Percentiles rank a stretch among this genome's conserved stretches.
Conservation (phyloP, 2,113 vertebrate genomes). For the Heterotilapia buettikoferi region DNA sequence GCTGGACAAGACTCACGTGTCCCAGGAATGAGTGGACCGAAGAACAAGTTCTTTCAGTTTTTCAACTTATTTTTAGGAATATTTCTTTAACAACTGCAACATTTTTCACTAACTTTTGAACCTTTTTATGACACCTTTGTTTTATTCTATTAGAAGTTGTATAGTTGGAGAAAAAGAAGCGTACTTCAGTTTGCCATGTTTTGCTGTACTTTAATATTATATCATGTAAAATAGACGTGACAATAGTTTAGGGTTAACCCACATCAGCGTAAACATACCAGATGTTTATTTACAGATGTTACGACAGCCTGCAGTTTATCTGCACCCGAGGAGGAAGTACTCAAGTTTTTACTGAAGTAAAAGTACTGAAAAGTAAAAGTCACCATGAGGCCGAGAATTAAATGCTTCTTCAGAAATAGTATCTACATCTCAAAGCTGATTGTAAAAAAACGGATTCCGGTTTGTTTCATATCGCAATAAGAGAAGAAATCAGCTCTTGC, state of each 20-base stretch:
- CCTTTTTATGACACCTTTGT: not conserved
- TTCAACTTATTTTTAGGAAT: not conserved
- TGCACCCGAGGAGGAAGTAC: not conserved
- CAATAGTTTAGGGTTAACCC: not conserved
- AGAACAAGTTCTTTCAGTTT: not conserved
- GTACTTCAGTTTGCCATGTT: rapidly evolving
- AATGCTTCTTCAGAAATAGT: not conserved
- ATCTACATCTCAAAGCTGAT: not conserved
- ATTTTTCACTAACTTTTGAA: not conserved
- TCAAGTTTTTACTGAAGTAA: not conserved
- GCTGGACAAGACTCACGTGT: not conserved
- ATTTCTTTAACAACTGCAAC: rapidly evolving
- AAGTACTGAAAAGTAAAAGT: not conserved
- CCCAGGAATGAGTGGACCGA: not conserved
- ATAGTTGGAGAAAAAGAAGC: not conserved
- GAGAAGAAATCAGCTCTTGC: not conserved
- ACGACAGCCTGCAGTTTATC: not conserved
- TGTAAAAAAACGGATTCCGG: not conserved
- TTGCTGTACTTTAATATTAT: not conserved
- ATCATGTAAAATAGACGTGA: not conserved
- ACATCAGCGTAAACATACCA: not conserved
- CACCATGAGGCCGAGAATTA: not conserved
- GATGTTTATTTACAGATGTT: not conserved
- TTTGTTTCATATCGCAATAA: not conserved
- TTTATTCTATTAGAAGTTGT: not conserved